Evolutionary conservation across 2,113 vertebrate genomes (phyloP).

Genomic region (Anolis carolinensis): DNA sequence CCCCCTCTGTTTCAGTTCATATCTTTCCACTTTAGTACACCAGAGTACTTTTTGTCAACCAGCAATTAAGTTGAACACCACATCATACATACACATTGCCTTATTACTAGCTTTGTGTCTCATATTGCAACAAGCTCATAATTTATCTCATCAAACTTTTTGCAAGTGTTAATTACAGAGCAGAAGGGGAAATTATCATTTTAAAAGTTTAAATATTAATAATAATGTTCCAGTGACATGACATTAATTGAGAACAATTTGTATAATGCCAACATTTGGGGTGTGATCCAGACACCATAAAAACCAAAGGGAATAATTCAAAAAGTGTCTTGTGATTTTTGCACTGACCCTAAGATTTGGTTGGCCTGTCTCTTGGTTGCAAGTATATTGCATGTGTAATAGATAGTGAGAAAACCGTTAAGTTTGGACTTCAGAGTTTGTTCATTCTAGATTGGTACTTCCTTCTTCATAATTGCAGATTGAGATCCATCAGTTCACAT

Average conservation of each 20-base stretch:
- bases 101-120: conserved; percentile 28
- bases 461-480: too few species aligned
- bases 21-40: conserved; percentile 51
- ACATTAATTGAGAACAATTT: conserved; percentile 43
- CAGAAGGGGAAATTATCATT: conserved; percentile 37
- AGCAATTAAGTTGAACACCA: conserved; percentile 34
- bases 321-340: background rate
- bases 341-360: too few species aligned
- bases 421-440: background rate
- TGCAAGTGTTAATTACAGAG: conserved; percentile 39
- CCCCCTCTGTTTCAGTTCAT: conserved; percentile 13
- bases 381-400: background rate
- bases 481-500: too few species aligned
- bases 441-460: too few species aligned
- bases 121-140: conserved; percentile 14
- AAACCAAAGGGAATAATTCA: background rate
- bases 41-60: conserved; percentile 35
- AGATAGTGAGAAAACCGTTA: background rate
- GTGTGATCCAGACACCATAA: background rate
- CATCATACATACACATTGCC: background rate
- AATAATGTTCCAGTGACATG: conserved; percentile 43
- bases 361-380: background rate
- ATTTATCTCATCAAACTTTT: conserved; percentile 51
- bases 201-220: conserved; percentile 31
- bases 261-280: conserved; percentile 31